phyloP scores from a whole-genome alignment of 1,140 invertebrate species.

The Teleogryllus occipitalis region DNA sequence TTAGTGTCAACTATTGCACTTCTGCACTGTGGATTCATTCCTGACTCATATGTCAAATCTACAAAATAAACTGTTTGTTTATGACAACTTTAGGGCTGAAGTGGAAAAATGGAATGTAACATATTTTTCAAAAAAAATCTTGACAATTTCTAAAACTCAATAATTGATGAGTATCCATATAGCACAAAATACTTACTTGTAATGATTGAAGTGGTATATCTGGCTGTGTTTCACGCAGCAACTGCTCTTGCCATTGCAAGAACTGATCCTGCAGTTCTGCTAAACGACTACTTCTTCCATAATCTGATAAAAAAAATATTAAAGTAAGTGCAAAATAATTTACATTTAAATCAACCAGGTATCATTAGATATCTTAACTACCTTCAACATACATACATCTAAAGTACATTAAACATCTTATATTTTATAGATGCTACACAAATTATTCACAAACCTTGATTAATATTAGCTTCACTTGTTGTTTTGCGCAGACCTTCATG shows the following conservation, averaged over 20 bases:
- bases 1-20: too few species aligned
- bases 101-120: too few species aligned
- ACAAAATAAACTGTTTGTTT: too few species aligned
- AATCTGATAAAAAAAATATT: background rate
- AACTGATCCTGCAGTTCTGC: conserved; percentile 15
- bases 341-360: too few species aligned
- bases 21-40: too few species aligned
- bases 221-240: conserved; percentile 7
- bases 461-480: conserved; percentile 15
- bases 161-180: background rate
- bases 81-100: too few species aligned
- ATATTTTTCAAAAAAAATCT: too few species aligned
- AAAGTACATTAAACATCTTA: background rate
- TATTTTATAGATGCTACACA: background rate
- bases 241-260: conserved; percentile 12
- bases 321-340: background rate
- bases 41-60: too few species aligned
- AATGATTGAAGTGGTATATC: conserved; percentile 15
- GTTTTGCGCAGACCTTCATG: conserved; percentile 13
- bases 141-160: too few species aligned
- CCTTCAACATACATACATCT: too few species aligned
- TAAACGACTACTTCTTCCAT: background rate
- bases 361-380: too few species aligned
- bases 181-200: conserved; percentile 10
- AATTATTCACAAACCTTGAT: conserved; percentile 2